Evolutionary conservation across 1,140 invertebrate genomes (phyloP).

Genomic region (Drosophila pachea): DNA sequence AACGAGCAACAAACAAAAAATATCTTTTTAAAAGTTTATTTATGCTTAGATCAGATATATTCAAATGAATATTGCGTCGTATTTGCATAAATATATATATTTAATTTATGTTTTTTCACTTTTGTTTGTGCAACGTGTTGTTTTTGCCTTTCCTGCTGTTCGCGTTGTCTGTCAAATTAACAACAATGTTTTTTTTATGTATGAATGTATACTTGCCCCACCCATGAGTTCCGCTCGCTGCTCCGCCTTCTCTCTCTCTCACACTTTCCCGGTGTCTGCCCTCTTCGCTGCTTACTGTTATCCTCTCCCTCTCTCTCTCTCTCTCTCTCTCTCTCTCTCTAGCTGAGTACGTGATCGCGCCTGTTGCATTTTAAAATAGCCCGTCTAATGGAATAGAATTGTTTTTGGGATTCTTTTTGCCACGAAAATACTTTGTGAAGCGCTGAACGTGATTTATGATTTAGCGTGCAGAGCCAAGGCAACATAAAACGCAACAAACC

Average conservation of each 20-base stretch:
- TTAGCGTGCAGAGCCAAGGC: conserved; percentile 21
- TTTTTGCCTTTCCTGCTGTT: conserved; percentile 25
- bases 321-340: background rate
- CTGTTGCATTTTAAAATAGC: conserved; percentile 57
- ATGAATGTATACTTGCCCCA: background rate
- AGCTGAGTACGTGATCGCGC: background rate
- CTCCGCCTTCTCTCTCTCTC: background rate
- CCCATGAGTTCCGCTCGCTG: background rate
- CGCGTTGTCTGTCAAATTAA: conserved; percentile 66
- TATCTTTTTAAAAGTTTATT: background rate
- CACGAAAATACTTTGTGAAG: conserved; percentile 41
- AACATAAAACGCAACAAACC: conserved; percentile 40
- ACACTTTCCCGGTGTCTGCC: background rate
- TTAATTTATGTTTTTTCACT: conserved; percentile 23
- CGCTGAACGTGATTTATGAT: conserved; percentile 61
- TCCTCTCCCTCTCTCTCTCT: background rate
- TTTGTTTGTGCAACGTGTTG: conserved; percentile 32
- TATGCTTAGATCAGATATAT: too few species aligned
- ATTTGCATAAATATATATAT: conserved; percentile 20
- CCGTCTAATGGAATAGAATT: conserved; percentile 50
- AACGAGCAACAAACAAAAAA: background rate
- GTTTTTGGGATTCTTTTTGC: conserved; percentile 42
- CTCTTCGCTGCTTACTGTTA: too few species aligned
- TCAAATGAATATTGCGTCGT: background rate
- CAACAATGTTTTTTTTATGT: conserved; percentile 42